Evolutionary conservation across 2,888 invertebrate species (phyloP), one percentile per base, ranked within the genome.

Genomic region (Ophioninae sp.): DNA sequence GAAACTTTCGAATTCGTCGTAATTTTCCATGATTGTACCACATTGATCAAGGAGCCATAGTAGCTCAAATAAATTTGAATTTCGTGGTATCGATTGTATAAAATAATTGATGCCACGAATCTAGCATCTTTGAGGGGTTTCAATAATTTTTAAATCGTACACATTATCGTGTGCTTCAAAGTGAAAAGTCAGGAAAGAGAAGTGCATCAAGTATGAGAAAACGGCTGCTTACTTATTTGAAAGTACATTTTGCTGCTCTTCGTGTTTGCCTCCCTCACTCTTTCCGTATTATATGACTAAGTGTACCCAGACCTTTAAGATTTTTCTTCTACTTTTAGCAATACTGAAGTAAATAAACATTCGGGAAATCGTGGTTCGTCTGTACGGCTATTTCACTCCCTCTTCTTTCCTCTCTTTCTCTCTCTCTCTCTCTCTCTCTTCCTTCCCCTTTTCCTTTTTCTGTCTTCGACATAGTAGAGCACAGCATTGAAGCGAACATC

Each of bases 281-380:
- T 41, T 22, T 41, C 20, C 65, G 8, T 20, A 37, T n/a, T 81
- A 37, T 23, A 75, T 67, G 20, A n/a, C 51, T 67, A 72, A 67
- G 64, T 10, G 73, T 30, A 30, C 61, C 64, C 44, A 39, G 67
- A 22, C n/a, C 13, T 67, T 75, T 51, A 7, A 39, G 75, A n/a
- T 72, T 83, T 67, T 82, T 79, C 74, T 63, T 63, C 23, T 64
- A 76, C 67, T 67, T 79, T 65, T 59, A 61, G 39, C 13, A 64
- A n/a, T 56, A 22, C 13, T 39, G 67, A 64, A 67, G 82, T 82
- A 79, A 82, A 82, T 82, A 76, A 76, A 82, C 75, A 71, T 61
- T 63, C 51, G 71, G 58, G 61, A 63, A 76, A 75, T 76, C 56
- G 75, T 79, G 72, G 23, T 68, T 72, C 72, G 72, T 72, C 65